These are phyloP conservation scores for Ochotona princeps DNA, from an alignment of 2,113 vertebrate genomes.

Conservation along the genomic window DNA sequence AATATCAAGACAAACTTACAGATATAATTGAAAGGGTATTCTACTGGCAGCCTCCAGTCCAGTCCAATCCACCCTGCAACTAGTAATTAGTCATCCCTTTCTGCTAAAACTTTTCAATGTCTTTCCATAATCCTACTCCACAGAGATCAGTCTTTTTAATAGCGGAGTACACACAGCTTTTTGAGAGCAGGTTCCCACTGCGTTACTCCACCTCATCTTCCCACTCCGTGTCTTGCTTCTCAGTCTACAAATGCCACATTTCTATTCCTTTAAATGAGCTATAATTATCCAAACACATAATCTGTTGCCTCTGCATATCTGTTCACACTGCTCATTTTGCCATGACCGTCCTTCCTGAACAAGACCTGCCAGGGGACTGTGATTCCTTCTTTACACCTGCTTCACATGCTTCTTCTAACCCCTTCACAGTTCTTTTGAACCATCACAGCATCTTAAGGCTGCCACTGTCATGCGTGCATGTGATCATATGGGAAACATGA, in stretches of 20 bases:
- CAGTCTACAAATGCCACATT: not conserved
- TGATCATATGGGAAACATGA: rapidly evolving
- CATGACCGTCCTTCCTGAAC: not conserved
- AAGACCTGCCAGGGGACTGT: not conserved
- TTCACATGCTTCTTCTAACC: not conserved
- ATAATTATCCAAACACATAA: not conserved
- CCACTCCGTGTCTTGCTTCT: rapidly evolving
- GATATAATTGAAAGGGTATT: rapidly evolving
- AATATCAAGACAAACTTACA: not conserved
- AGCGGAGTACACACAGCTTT: rapidly evolving
- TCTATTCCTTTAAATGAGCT: not conserved
- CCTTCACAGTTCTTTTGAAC: not conserved
- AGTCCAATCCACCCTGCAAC: not conserved
- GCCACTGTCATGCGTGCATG: rapidly evolving
- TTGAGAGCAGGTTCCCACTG: not conserved
- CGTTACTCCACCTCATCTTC: not conserved
- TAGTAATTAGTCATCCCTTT: not conserved
- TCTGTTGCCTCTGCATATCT: not conserved
- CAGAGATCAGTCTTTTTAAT: not conserved
- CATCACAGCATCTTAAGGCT: not conserved
- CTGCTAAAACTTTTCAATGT: not conserved
- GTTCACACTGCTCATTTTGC: not conserved
- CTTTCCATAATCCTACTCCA: not conserved
- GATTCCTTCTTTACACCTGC: not conserved
- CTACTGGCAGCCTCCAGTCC: not conserved